Evolutionary conservation across 2,113 vertebrate species (phyloP).

Genomic region (Ochotona curzoniae): DNA sequence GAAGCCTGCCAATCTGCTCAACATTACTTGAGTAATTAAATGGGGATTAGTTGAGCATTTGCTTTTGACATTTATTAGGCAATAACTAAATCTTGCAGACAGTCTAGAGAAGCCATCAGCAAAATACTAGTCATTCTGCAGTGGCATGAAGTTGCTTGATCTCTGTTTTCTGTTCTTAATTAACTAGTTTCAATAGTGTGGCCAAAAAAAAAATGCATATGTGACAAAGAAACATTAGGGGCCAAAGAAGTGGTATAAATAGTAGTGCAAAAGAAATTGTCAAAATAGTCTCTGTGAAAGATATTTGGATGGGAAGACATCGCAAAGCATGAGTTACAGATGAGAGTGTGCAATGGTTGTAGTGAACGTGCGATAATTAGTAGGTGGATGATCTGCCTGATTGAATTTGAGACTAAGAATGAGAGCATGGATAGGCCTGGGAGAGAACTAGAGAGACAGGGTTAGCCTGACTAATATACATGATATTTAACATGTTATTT

Average conservation of each 20-base stretch:
- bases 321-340: background rate
- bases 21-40: slow-evolving; percentile 26
- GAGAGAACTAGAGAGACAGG: background rate
- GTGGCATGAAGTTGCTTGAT: background rate
- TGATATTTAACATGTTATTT: background rate
- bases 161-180: slow-evolving; percentile 1
- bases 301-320: background rate
- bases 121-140: background rate
- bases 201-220: background rate
- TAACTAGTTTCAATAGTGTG: background rate
- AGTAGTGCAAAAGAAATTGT: background rate
- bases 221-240: background rate
- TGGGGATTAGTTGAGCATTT: background rate
- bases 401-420: background rate
- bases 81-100: background rate
- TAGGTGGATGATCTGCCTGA: no score
- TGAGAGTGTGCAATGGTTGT: background rate
- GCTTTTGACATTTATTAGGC: background rate
- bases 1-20: background rate
- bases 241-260: background rate
- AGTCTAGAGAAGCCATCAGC: background rate
- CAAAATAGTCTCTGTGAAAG: background rate
- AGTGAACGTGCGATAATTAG: background rate
- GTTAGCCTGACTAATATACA: background rate
- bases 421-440: background rate